Evolutionary conservation across 2,888 invertebrate species (phyloP), one percentile per base, ranked within the genome.

Genomic region (Drosophila paucipuncta): DNA sequence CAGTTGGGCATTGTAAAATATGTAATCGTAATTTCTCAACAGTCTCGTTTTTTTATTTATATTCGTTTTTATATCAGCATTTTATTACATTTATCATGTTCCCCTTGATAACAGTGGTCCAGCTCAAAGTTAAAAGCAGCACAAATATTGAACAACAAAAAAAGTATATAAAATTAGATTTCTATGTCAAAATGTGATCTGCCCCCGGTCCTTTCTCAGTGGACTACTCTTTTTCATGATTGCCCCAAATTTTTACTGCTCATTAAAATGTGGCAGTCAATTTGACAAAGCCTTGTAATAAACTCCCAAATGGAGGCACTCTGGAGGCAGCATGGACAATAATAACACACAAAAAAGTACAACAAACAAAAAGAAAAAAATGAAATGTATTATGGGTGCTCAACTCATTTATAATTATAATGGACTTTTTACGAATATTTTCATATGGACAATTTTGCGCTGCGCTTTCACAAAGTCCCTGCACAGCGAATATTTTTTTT

Each of bases 371-470:
- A 16, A 30, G 30, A 43, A 41, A 68, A 47, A 70, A 73, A 86
- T 86, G 67, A 83, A 88, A 89, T 83, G 86, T 83, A 77, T 90
- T 83, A 78, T 76, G 85, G 78, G 71, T 78, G 82, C 84, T 87
- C 85, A 87, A 89, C 90, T 90, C 89, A 90, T 90, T 90, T 88
- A 90, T 90, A 90, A 90, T 90, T 90, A 88, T 90, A 90, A 90
- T 90, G 88, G 86, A 88, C 85, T 88, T 85, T 90, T 82, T 83
- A 76, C 74, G 75, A 86, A 86, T 77, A 78, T 58, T 80, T 74
- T 68, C 54, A 55, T 57, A 65, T 71, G 49, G 52, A 52, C 35
- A 49, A 57, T 63, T 75, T 71, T 58, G 41, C 55, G 41, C 47
- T 59, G n/a, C 10, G 37, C 53, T 70, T 66, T 53, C 39, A 65